These are phyloP conservation scores for Calameuta filiformis DNA, from an alignment of 2,888 invertebrate genomes.

Conservation along the genomic window DNA sequence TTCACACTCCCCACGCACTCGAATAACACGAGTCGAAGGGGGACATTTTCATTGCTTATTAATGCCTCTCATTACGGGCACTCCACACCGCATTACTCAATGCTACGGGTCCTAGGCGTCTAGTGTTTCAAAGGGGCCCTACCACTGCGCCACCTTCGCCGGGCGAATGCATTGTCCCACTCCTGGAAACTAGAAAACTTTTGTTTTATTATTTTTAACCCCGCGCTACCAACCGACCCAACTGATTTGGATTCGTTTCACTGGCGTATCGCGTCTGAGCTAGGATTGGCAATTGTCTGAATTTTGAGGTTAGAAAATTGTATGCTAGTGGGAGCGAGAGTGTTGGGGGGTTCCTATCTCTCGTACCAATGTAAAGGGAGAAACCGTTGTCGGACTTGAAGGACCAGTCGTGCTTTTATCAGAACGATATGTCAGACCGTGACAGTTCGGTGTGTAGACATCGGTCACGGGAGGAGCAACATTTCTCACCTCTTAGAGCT, in stretches of 20 bases:
- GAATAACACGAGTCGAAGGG: conserved; percentile 56
- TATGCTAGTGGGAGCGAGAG: neutral
- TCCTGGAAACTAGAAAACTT: conserved; percentile 2
- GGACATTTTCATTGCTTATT: conserved; percentile 64
- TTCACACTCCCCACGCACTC: conserved; percentile 58
- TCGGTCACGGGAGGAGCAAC: conserved; percentile 55
- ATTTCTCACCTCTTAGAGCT: conserved; percentile 57
- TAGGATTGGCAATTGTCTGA: neutral
- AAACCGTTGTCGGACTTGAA: conserved; percentile 32
- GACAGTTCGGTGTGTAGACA: conserved; percentile 59
- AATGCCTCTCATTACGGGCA: conserved; percentile 60
- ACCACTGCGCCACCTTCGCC: neutral
- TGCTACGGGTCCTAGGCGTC: conserved; percentile 51
- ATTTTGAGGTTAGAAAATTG: neutral
- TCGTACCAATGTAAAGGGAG: conserved; percentile 14
- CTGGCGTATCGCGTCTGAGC: neutral
- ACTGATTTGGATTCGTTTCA: neutral
- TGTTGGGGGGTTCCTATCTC: neutral
- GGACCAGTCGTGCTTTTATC: conserved; percentile 56
- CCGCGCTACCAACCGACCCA: neutral
- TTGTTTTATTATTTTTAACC: neutral
- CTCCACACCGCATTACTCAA: conserved; percentile 63
- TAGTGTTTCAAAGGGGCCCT: conserved; percentile 56
- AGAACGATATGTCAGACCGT: conserved; percentile 62
- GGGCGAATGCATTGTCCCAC: neutral